Evolutionary conservation across 2,888 invertebrate species (phyloP).

Genomic region (Nemapogon koenigi): DNA sequence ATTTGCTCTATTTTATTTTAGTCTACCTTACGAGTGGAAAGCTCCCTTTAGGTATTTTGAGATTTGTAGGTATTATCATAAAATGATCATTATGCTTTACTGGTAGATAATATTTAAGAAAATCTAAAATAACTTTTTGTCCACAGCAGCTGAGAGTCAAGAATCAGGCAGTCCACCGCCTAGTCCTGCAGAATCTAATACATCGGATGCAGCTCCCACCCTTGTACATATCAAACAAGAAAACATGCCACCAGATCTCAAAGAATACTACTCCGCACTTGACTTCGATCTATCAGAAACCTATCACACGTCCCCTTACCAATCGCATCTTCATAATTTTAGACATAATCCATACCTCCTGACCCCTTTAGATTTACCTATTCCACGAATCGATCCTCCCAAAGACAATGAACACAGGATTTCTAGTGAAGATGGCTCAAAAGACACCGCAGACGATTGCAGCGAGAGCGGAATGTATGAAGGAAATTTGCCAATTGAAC

Average conservation of each 20-base stretch:
- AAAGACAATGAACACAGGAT: slow-evolving; percentile 34
- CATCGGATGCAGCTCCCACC: slow-evolving; percentile 55
- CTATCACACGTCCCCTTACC: slow-evolving; percentile 37
- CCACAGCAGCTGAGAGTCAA: slow-evolving; percentile 55
- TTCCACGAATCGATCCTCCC: slow-evolving; percentile 30
- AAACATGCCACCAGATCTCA: slow-evolving; percentile 51
- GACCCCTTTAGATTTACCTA: slow-evolving; percentile 36
- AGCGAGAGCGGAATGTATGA: slow-evolving; percentile 20
- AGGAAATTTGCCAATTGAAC: slow-evolving; percentile 59
- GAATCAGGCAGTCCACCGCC: slow-evolving; percentile 56
- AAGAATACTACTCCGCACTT: slow-evolving; percentile 46
- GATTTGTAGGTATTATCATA: no score
- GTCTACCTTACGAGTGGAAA: no score
- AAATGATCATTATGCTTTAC: no score
- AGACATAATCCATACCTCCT: slow-evolving; percentile 30
- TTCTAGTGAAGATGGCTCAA: slow-evolving; percentile 27
- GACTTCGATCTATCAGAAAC: slow-evolving; percentile 49
- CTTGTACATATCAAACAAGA: slow-evolving; percentile 58
- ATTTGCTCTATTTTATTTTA: no score
- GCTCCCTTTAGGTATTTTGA: no score
- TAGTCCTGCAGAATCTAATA: slow-evolving; percentile 50
- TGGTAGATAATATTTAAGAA: not conserved
- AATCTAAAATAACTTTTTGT: not conserved
- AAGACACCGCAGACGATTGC: slow-evolving; percentile 20
- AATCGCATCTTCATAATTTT: slow-evolving; percentile 28